These are phyloP conservation scores for Frankliniella fusca DNA, from an alignment of 2,888 invertebrate species.

Conservation along the genomic window DNA sequence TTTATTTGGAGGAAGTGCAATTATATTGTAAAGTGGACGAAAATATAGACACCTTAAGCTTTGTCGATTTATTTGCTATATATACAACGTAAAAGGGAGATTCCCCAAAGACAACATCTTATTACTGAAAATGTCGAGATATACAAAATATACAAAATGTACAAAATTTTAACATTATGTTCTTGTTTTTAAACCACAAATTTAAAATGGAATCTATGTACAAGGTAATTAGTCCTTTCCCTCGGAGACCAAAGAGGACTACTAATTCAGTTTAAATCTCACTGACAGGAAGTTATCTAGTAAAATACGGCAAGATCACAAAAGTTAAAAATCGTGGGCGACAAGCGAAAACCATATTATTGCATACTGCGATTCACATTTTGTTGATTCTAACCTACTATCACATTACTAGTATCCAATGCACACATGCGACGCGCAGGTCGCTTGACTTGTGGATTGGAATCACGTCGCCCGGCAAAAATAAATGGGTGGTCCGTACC, in stretches of 20 bases:
- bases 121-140: neutral
- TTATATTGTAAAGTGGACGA: too few relatives aligned
- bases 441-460: too few relatives aligned
- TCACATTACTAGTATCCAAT: neutral
- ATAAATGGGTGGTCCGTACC: too few relatives aligned
- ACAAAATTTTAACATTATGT: neutral
- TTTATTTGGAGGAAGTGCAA: too few relatives aligned
- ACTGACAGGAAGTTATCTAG: neutral
- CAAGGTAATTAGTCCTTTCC: neutral
- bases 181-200: neutral
- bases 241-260: too few relatives aligned
- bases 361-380: neutral
- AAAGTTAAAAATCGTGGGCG: neutral
- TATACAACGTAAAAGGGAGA: neutral
- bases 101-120: neutral
- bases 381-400: neutral
- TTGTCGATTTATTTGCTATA: constrained; percentile 5
- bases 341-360: too few relatives aligned
- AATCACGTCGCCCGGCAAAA: too few relatives aligned
- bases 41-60: neutral
- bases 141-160: constrained; percentile 25
- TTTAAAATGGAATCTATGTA: neutral
- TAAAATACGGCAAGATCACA: neutral
- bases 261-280: neutral
- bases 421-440: too few relatives aligned